These are phyloP conservation scores for Aphrocallistes beatrix DNA, from an alignment of 37 sponge, comb jelly and placozoan species.

Conservation along the genomic window DNA sequence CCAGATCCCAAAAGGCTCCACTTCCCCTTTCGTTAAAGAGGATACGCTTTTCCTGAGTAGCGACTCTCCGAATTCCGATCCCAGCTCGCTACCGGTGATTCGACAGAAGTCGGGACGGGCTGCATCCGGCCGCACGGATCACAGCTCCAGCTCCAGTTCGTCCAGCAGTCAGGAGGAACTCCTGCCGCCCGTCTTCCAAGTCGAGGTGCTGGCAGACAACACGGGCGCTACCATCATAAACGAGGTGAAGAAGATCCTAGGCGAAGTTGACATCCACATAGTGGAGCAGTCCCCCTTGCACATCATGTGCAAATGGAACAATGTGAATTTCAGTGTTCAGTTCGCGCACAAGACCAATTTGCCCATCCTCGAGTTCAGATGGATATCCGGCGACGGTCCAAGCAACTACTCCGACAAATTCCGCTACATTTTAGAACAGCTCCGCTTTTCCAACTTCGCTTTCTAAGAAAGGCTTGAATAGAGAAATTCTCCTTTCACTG, in stretches of 20 bases:
- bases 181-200: conserved; percentile 13
- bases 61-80: neutral
- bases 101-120: neutral
- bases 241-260: neutral
- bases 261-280: neutral
- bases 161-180: neutral
- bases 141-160: neutral
- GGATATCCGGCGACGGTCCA: neutral
- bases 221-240: neutral
- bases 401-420: neutral
- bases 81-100: neutral
- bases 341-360: neutral
- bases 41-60: neutral
- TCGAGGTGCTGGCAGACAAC: neutral
- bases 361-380: neutral
- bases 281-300: neutral
- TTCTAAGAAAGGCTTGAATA: neutral
- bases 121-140: neutral
- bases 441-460: neutral
- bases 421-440: neutral
- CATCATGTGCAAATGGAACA: neutral
- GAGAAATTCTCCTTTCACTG: too few species aligned
- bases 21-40: neutral
- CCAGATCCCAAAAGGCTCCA: neutral
- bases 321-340: neutral